These are phyloP conservation scores for Caenorhabditis remanei DNA, from an alignment of 1,140 invertebrate species.

Conservation along the genomic window DNA sequence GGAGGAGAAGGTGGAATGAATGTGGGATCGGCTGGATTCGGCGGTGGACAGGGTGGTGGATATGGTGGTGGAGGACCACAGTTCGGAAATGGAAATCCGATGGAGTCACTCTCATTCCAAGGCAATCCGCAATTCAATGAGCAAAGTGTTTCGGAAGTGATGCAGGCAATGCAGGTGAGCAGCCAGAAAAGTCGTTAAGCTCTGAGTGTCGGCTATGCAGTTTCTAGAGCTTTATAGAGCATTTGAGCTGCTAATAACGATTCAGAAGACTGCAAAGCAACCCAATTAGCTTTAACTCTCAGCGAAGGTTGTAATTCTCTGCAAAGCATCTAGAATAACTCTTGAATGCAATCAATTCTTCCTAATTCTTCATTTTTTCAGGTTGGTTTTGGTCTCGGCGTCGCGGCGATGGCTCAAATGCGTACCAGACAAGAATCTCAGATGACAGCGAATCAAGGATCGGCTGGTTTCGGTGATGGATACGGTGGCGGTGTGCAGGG, in stretches of 20 bases:
- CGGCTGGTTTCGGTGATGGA: slow-evolving; percentile 40
- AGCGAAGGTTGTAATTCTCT: no score
- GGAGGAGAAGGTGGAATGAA: slow-evolving; percentile 7
- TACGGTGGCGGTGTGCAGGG: slow-evolving; percentile 39
- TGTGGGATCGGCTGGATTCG: slow-evolving; percentile 15
- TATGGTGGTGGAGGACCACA: neutral
- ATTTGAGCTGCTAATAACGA: no score
- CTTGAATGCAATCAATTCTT: no score
- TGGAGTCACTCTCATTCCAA: slow-evolving; percentile 72
- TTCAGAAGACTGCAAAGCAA: no score
- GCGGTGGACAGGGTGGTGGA: slow-evolving; percentile 18
- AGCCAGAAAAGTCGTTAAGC: no score
- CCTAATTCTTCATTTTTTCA: neutral
- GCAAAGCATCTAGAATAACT: neutral
- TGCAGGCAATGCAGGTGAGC: slow-evolving; percentile 87
- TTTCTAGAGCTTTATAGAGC: no score
- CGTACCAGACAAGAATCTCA: slow-evolving; percentile 64
- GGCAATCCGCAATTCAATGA: slow-evolving; percentile 85
- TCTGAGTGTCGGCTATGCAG: no score
- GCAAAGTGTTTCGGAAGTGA: slow-evolving; percentile 88
- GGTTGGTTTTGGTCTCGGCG: slow-evolving; percentile 86
- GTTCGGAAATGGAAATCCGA: slow-evolving; percentile 43
- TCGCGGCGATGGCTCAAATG: slow-evolving; percentile 76
- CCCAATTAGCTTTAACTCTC: no score
- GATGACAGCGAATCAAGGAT: slow-evolving; percentile 60